Evolutionary conservation across 1,140 invertebrate species (phyloP), one percentile per base, ranked within the genome.

Genomic region (Drosophila setifemur): DNA sequence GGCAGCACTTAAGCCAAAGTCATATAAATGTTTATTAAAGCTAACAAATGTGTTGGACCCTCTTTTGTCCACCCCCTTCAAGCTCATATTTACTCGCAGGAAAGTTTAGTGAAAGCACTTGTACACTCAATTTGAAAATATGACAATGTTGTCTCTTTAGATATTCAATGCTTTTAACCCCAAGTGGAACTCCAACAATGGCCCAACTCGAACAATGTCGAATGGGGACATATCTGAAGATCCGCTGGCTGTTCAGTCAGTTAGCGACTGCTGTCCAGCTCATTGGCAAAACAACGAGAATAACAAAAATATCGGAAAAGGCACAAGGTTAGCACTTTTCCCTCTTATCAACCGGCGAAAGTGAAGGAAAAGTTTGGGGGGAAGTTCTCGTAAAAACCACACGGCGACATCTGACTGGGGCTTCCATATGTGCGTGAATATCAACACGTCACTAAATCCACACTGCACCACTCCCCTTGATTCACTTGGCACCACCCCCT

Each of bases 1-100:
- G 45, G n/a, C 43, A 71, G 76, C 77, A 83, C 64, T 83, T 78
- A 66, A 49, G 37, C 78, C 49, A 63, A 85, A 86, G 64, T 85
- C 75, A 68, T 63, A 71, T 74, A 86, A 85, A 85, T 86, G 81
- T 86, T 85, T 85, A 85, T 86, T 85, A 85, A 73, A 85, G 75
- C 61, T 86, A 79, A 68, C 81, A 79, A 79, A 78, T 85, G 60
- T 72, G 54, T 25, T 54, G 35, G 40, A 33, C 55, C 52, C 50
- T 49, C 25, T 18, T 18, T n/a, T 19, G n/a, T 11, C 16, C 26
- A 6, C 1, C 14, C 16, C 31, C 11, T 4, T 18, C 35, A 19
- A n/a, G 1, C 7, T 6, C 44, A 50, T 26, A 39, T 45, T 40
- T 31, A 55, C 18, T 26, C n/a, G 8, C 12, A 19, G 0, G 5